Conservation (phyloP, 2,113 vertebrate genomes). For the Tupaia tana region DNA sequence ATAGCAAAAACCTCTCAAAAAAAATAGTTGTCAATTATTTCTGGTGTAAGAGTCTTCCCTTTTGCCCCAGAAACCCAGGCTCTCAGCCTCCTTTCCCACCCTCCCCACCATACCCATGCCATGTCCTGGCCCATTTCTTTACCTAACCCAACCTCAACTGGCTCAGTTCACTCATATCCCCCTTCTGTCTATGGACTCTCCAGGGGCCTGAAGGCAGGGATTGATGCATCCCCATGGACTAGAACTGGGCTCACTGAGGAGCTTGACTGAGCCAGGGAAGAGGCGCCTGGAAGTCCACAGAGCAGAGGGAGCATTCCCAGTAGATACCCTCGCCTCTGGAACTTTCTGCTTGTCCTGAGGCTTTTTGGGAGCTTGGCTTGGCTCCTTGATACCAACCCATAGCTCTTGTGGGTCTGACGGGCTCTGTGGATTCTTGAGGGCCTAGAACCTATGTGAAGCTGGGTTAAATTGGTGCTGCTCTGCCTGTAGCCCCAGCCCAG, state of each 20-base stretch:
- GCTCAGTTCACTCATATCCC: background rate
- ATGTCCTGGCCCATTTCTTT: too few relatives aligned
- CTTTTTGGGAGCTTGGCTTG: background rate
- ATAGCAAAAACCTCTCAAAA: too few relatives aligned
- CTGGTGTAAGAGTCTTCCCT: background rate
- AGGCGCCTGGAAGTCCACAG: background rate
- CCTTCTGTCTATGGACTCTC: background rate
- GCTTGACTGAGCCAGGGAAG: background rate
- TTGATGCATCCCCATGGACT: background rate
- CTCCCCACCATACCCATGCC: background rate
- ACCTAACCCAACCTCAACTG: background rate
- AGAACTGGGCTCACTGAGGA: background rate
- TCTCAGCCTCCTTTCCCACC: background rate
- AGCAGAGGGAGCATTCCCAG: background rate
- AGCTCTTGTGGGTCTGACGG: background rate
- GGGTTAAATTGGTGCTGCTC: background rate
- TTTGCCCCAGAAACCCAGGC: too few relatives aligned
- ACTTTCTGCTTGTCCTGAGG: background rate
- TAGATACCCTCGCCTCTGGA: background rate
- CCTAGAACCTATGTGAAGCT: background rate
- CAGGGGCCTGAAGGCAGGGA: background rate
- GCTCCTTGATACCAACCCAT: background rate
- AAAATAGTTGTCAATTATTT: background rate
- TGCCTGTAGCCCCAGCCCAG: background rate
- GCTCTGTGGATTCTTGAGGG: too few relatives aligned